These are phyloP conservation scores for Chrysina gloriosa DNA, from an alignment of 2,888 invertebrate genomes.

Conservation along the genomic window DNA sequence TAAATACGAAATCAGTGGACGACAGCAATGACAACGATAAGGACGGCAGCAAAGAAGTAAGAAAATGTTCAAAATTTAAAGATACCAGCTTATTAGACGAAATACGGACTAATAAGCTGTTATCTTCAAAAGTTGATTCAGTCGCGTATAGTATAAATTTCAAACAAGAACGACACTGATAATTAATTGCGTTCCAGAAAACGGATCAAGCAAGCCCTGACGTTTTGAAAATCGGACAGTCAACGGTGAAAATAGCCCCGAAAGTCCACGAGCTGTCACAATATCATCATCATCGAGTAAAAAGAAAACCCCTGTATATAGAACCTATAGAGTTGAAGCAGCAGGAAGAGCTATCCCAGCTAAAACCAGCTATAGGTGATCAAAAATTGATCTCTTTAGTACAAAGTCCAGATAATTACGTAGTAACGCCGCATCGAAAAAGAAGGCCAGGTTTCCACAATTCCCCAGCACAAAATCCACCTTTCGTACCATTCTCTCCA, in stretches of 20 bases:
- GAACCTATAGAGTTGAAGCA: conserved; percentile 79
- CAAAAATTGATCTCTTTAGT: conserved; percentile 77
- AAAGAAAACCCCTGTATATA: conserved; percentile 72
- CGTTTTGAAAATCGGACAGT: conserved; percentile 71
- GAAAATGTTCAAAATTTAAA: background rate
- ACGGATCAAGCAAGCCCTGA: conserved; percentile 61
- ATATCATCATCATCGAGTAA: conserved; percentile 67
- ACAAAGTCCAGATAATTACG: conserved; percentile 82
- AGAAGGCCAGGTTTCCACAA: conserved; percentile 89
- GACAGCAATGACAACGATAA: conserved; percentile 64
- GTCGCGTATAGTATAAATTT: no score
- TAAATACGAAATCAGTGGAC: conserved; percentile 51
- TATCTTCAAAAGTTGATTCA: background rate
- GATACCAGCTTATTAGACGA: no score
- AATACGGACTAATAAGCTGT: background rate
- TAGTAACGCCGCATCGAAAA: conserved; percentile 88
- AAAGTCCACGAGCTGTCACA: conserved; percentile 69
- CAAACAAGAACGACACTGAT: no score
- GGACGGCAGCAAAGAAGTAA: conserved; percentile 50
- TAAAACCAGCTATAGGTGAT: conserved; percentile 73
- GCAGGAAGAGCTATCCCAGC: conserved; percentile 75
- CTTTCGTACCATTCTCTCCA: conserved; percentile 85
- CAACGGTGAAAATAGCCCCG: conserved; percentile 72
- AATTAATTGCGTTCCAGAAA: conserved; percentile 51
- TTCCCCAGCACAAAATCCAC: conserved; percentile 87